Conservation (phyloP, 53 echinoderm and acorn worm genomes). For the Henricia sp. region DNA sequence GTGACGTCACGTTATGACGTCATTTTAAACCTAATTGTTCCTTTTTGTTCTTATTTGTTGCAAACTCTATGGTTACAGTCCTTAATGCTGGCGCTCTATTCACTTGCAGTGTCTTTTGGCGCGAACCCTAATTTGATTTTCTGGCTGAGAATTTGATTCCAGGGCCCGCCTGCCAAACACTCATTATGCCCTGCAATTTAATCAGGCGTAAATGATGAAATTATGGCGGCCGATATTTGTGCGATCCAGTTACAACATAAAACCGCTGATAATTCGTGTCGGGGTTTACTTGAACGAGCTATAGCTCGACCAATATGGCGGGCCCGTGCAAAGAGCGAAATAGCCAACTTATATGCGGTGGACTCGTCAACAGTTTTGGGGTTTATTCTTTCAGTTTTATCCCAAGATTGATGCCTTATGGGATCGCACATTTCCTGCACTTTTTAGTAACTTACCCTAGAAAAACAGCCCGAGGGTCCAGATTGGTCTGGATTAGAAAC, state of each 20-base stretch:
- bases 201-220: slow-evolving; percentile 62
- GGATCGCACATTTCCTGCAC: too few relatives aligned
- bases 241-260: slow-evolving; percentile 60
- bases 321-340: too few relatives aligned
- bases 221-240: slow-evolving; percentile 62
- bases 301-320: slow-evolving; percentile 22
- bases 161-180: slow-evolving; percentile 25
- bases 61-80: neutral
- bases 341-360: too few relatives aligned
- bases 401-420: too few relatives aligned
- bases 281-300: slow-evolving; percentile 44
- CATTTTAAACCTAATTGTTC: too few relatives aligned
- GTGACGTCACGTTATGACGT: too few relatives aligned
- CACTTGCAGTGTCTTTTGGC: neutral
- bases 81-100: neutral
- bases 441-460: too few relatives aligned
- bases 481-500: slow-evolving; percentile 28
- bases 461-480: too few relatives aligned
- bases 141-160: slow-evolving; percentile 41
- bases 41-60: too few relatives aligned
- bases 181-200: slow-evolving; percentile 42
- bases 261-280: slow-evolving; percentile 48
- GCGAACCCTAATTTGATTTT: slow-evolving; percentile 45
- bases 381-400: too few relatives aligned
- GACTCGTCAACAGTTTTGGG: too few relatives aligned